A percentile compares a stretch with the other conserved stretches of the same genome.
Conservation (phyloP, 2,888 invertebrate genomes). For the Campoplex capitator region DNA sequence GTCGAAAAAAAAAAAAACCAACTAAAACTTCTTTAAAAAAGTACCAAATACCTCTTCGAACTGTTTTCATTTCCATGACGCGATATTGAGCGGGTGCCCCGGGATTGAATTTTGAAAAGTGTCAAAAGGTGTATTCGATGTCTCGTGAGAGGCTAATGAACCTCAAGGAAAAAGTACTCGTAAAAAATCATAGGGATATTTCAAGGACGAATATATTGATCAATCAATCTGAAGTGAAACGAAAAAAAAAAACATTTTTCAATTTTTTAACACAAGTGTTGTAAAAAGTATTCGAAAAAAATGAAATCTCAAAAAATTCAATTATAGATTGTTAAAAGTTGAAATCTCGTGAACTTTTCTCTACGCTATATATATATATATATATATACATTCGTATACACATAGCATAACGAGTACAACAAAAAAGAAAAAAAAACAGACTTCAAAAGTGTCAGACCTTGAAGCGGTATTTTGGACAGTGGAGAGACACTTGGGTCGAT, state of each 20-base stretch:
- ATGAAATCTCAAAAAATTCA: background rate
- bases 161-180: background rate
- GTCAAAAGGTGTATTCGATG: slow-evolving; percentile 7
- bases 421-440: slow-evolving; percentile 23
- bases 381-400: background rate
- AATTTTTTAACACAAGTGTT: background rate
- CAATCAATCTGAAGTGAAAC: background rate
- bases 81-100: background rate
- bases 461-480: slow-evolving; percentile 57
- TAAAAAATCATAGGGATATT: slow-evolving; percentile 4
- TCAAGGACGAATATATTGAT: background rate
- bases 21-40: slow-evolving; percentile 4
- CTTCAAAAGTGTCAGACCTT: slow-evolving; percentile 43
- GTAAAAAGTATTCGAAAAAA: background rate
- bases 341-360: background rate
- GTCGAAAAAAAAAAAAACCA: background rate
- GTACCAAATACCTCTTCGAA: background rate
- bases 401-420: background rate
- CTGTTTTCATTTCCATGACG: background rate
- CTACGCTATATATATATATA: background rate
- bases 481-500: slow-evolving; percentile 38
- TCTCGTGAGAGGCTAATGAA: background rate
- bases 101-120: background rate
- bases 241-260: background rate
- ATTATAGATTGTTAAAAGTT: background rate